Percentiles rank a stretch among this genome's conserved stretches.
These are phyloP conservation scores for Ooceraea biroi DNA, from an alignment of 1,140 invertebrate genomes.

Conservation along the genomic window DNA sequence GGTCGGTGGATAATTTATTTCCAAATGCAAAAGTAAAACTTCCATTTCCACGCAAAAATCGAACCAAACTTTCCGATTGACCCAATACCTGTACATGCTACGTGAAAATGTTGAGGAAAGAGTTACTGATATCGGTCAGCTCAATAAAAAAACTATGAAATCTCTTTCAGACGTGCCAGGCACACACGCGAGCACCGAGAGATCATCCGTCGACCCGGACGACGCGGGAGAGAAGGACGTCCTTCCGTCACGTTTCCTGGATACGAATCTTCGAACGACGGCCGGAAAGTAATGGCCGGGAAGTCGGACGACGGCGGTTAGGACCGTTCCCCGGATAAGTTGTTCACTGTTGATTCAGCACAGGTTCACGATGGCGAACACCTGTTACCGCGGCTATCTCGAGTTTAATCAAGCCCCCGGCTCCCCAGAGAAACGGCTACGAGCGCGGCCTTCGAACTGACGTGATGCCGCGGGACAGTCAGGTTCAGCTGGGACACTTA, in stretches of 20 bases:
- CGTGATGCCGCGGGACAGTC: slow-evolving; percentile 48
- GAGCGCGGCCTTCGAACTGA: slow-evolving; percentile 41
- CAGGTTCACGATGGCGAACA: slow-evolving; percentile 66
- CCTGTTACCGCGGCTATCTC: slow-evolving; percentile 75
- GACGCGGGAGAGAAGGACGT: not conserved
- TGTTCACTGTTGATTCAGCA: slow-evolving; percentile 69
- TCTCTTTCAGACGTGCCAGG: not conserved
- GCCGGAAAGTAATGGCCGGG: slow-evolving; percentile 7
- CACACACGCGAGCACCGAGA: slow-evolving; percentile 10
- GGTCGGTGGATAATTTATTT: too few relatives aligned
- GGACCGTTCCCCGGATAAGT: slow-evolving; percentile 37
- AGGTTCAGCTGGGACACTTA: slow-evolving; percentile 38
- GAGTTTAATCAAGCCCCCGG: slow-evolving; percentile 75
- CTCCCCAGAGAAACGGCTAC: slow-evolving; percentile 54
- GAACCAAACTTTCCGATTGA: too few relatives aligned
- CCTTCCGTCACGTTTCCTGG: slow-evolving; percentile 34
- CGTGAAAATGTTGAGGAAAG: not conserved
- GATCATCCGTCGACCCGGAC: not conserved
- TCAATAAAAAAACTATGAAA: not conserved
- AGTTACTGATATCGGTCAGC: not conserved
- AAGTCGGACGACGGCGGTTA: slow-evolving; percentile 12
- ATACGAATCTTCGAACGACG: slow-evolving; percentile 37
- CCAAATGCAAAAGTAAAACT: too few relatives aligned
- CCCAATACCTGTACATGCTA: too few relatives aligned
- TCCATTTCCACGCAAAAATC: too few relatives aligned